Percentiles rank a stretch among this genome's conserved stretches.
These are phyloP conservation scores for Drosophila atroscutellata DNA, from an alignment of 2,888 invertebrate species.

Conservation along the genomic window DNA sequence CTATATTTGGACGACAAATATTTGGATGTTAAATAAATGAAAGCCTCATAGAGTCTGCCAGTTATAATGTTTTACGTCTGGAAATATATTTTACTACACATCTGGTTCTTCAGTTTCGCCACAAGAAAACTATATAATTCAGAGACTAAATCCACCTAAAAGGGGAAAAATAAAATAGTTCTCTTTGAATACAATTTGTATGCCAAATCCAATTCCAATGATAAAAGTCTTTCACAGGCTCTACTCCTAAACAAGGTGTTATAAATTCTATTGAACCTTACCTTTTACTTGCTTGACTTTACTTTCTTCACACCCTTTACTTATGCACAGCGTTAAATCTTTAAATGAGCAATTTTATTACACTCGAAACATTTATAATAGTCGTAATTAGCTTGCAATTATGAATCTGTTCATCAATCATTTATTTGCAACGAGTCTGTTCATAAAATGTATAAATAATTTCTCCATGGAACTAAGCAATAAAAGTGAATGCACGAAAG, in stretches of 20 bases:
- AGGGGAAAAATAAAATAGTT: neutral
- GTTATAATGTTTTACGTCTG: neutral
- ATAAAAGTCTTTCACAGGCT: neutral
- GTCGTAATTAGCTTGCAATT: neutral
- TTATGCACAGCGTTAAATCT: neutral
- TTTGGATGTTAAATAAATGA: neutral
- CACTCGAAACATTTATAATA: neutral
- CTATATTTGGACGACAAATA: neutral
- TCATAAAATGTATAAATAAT: conserved; percentile 36
- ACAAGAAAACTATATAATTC: no score
- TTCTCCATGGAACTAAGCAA: conserved; percentile 41
- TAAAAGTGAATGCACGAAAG: conserved; percentile 70
- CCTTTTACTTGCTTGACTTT: neutral
- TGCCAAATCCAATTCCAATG: neutral
- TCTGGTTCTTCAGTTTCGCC: neutral
- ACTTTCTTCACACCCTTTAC: neutral
- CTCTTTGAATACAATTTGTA: neutral
- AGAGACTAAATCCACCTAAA: neutral
- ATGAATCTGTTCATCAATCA: conserved; percentile 14
- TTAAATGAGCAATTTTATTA: conserved; percentile 2
- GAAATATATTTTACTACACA: neutral
- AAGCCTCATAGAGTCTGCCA: neutral
- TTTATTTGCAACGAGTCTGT: conserved; percentile 8
- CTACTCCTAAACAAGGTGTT: neutral
- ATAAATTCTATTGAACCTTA: neutral